Conservation (phyloP, 2,113 vertebrate species). For the Martes martes region DNA sequence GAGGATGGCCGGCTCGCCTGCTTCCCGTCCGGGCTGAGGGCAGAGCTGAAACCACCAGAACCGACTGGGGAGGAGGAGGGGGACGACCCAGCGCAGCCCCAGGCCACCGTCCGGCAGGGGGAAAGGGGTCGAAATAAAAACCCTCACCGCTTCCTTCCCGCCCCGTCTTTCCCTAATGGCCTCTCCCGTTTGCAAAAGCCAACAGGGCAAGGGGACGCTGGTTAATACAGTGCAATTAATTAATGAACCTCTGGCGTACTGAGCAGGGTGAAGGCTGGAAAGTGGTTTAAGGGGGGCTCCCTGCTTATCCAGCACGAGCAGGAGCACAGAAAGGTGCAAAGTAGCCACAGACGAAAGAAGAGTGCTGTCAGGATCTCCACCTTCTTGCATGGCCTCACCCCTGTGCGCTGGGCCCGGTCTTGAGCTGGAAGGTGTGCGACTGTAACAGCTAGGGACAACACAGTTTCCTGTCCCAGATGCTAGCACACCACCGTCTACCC, state of each 20-base stretch:
- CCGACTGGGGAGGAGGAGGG: background rate
- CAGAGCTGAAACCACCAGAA: background rate
- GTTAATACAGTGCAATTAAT: background rate
- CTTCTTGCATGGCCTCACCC: background rate
- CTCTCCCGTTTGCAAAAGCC: background rate
- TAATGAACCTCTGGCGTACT: background rate
- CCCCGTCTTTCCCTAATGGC: no score
- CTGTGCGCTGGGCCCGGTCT: rapidly evolving
- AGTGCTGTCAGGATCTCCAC: background rate
- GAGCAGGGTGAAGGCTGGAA: background rate
- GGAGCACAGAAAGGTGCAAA: background rate
- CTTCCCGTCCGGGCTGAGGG: background rate
- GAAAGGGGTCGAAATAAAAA: background rate
- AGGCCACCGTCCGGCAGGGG: background rate
- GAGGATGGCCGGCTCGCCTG: background rate
- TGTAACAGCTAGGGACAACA: background rate
- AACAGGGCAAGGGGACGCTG: background rate
- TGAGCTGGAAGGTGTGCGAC: no score
- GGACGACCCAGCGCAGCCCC: background rate
- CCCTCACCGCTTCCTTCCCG: background rate
- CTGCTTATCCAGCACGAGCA: background rate
- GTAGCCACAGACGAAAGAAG: background rate
- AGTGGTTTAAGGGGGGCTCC: no score
- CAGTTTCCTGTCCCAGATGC: background rate
- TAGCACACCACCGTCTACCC: background rate